Base-by-base conservation (phyloP, 2,113 vertebrate species). In the Thinocorus orbignyianus region DNA sequence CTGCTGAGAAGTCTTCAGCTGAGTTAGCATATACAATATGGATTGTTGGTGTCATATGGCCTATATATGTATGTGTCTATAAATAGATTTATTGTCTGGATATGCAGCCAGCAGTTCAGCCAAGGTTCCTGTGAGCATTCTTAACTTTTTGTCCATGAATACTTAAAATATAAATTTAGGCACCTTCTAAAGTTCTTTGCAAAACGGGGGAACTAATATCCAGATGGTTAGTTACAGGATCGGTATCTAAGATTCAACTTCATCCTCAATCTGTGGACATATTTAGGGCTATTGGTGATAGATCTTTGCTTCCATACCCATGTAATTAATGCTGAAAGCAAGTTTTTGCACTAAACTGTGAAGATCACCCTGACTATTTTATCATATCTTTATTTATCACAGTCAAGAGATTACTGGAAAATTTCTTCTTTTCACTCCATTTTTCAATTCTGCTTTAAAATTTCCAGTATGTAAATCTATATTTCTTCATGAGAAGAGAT, bases 1-100 rank as follows among this genome's bases (percentile, higher is more conserved):
- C 88, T 93, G 78, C 90, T 92, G 76, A 95, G 91, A 93, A 95
- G 30, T 24, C 91, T 96, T 94, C 92, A 94, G 92, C 94, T 97
- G 95, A 97, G 91, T 90, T 97, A 96, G 92, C 92, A 84, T 94
- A 92, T 84, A 95, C 72, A 93, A 73, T 96, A 96, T 96, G 88
- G 95, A 97, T 97, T 94, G 80, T 84, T 92, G 92, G 91, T 97
- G 92, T 97, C 94, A 71, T 94, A 93, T 93, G 92, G 91, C 86
- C 92, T 93, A 91, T 97, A 95, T 96, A 94, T 91, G 49, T 73
- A 62, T 86, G 37, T 81, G 65, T 81, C 94, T 95, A 94, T 94
- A 94, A 94, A 95, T 83, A 95, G 92, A 93, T 96, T 94, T 92
- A 93, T 95, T 96, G 94, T 92, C 86, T 96, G 33, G n/a, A 44